A percentile compares a stretch with the other conserved stretches of the same genome.
These are phyloP conservation scores for Protobothrops mucrosquamatus DNA, from an alignment of 2,113 vertebrate genomes.

Conservation along the genomic window DNA sequence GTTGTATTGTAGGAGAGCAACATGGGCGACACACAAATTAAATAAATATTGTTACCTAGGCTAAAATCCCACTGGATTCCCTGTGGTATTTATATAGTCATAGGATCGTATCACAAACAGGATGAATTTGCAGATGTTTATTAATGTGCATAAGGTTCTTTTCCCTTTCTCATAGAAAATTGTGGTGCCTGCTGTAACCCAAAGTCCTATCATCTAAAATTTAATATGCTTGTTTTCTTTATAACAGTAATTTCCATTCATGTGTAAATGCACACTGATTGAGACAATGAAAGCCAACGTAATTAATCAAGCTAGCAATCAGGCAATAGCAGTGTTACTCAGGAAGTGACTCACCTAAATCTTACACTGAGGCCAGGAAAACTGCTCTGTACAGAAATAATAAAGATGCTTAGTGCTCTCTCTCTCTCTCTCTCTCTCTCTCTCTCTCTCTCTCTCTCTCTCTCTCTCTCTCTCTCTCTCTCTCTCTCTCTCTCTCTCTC, in stretches of 20 bases:
- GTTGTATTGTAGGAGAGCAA: background rate
- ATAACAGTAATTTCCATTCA: slow-evolving; percentile 46
- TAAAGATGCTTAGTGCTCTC: background rate
- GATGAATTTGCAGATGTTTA: background rate
- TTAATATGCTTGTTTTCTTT: background rate
- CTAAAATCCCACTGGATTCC: background rate
- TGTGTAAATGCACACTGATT: slow-evolving; percentile 20
- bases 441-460: background rate
- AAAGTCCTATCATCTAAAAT: background rate
- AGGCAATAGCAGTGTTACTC: background rate
- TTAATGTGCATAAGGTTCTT: background rate
- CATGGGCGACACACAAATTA: background rate
- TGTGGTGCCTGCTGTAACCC: background rate
- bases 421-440: background rate
- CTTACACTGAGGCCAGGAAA: slow-evolving; percentile 50
- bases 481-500: no score
- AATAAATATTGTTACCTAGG: background rate
- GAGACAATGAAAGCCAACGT: background rate
- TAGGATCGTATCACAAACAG: background rate
- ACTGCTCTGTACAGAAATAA: slow-evolving; percentile 46
- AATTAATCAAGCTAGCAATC: background rate
- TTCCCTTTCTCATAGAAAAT: background rate
- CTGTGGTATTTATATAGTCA: background rate
- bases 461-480: no score
- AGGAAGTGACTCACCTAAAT: background rate